Evolutionary conservation across 2,113 vertebrate species (phyloP).

Genomic region (Thryonomys swinderianus): DNA sequence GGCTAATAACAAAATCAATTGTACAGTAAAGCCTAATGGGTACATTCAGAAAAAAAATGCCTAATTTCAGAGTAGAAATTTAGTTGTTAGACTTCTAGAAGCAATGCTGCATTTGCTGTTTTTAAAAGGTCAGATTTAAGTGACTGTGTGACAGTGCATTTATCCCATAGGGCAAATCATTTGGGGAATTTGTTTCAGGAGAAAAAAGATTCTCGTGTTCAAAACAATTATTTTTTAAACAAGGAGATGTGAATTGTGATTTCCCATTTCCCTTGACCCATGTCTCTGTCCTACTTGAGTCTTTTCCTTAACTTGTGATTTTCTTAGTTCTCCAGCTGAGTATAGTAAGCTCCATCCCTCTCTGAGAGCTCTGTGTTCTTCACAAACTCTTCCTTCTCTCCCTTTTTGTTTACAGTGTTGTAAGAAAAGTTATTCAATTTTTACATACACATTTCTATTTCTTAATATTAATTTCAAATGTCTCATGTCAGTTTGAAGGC

Average conservation of each 20-base stretch:
- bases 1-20: constrained; percentile 31
- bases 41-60: constrained; percentile 33
- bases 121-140: not conserved
- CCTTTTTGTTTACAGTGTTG: not conserved
- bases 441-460: not conserved
- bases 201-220: not conserved
- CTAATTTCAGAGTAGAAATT: not conserved
- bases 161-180: not conserved
- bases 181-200: not conserved
- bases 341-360: not conserved
- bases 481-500: not conserved
- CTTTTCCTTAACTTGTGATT: not conserved
- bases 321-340: not conserved
- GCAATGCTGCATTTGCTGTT: not conserved
- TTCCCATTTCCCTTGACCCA: not conserved
- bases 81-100: not conserved
- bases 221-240: not conserved
- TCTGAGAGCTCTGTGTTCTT: accelerated
- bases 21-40: constrained; percentile 11
- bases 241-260: not conserved
- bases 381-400: not conserved
- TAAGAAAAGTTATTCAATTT: not conserved
- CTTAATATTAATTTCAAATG: not conserved
- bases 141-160: not conserved
- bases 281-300: not conserved